These are phyloP conservation scores for Aporrectodea caliginosa DNA, from an alignment of 1,140 invertebrate genomes.

Conservation along the genomic window DNA sequence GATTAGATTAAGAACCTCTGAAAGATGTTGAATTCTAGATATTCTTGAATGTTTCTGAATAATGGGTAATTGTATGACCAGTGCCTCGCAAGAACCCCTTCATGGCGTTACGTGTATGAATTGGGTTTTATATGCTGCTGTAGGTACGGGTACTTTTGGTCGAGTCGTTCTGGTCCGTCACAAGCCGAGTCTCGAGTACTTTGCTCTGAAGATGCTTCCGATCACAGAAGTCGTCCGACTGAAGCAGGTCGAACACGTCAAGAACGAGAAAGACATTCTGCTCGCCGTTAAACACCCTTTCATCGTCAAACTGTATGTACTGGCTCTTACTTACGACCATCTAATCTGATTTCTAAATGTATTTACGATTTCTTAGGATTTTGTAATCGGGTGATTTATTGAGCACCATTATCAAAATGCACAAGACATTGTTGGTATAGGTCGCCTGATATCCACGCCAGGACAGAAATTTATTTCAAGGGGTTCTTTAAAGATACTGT, in stretches of 20 bases:
- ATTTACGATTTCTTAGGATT: too few species aligned
- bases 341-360: too few species aligned
- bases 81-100: neutral
- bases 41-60: neutral
- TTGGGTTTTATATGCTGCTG: constrained; percentile 25
- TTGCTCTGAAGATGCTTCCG: constrained; percentile 85
- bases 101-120: neutral
- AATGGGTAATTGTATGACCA: neutral
- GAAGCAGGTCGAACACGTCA: constrained; percentile 86
- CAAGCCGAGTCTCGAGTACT: constrained; percentile 68
- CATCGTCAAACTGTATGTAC: constrained; percentile 85
- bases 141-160: constrained; percentile 91
- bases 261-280: constrained; percentile 88
- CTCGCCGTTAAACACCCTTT: constrained; percentile 81
- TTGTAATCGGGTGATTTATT: too few species aligned
- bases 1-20: neutral
- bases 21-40: neutral
- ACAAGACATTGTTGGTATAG: too few species aligned
- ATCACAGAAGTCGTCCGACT: constrained; percentile 86
- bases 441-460: too few species aligned
- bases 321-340: too few species aligned
- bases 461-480: too few species aligned
- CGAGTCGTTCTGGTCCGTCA: constrained; percentile 80
- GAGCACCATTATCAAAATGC: too few species aligned
- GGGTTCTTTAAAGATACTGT: too few species aligned